Evolutionary conservation across 1,140 invertebrate genomes (phyloP), one percentile per base, ranked within the genome.

Genomic region (Eurytemora carolleeae): DNA sequence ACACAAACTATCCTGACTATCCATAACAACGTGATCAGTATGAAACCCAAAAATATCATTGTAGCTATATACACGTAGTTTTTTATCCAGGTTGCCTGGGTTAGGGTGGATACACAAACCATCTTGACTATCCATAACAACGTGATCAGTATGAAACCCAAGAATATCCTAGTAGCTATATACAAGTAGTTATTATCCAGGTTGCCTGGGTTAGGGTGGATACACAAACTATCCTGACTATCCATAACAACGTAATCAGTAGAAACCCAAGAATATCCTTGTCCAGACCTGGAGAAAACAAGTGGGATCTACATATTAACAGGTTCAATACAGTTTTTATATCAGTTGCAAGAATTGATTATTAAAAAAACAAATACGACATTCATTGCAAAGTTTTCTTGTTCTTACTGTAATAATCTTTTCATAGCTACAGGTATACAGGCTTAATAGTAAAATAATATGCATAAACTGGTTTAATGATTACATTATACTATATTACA

Each of bases 91-190:
- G 71, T 75, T 18, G 76, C 76, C n/a, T 74, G 74, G 70, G 67
- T 76, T 20, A 65, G 73, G 53, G 71, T 76, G 20, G 76, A 77
- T 61, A 76, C 75, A 22, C 74, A 76, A 64, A 70, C 76, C 16
- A 74, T 73, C 63, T 65, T 74, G 3, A 71, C 73, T 3, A 71
- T 75, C 52, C 71, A 72, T 58, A 65, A 69, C 53, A 66, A 71
- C 25, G 70, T 75, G n/a, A 71, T 72, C 53, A 72, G 71, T 3
- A 64, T 70, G 26, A 73, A 75, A 65, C 70, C 62, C 56, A 25
- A 57, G 44, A 52, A 63, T 44, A 23, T 31, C 17, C 22, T 24
- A 15, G 25, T 63, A 18, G 19, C 61, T 19, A 31, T 24, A 61
- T 60, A 25, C 3, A 24, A 24, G 25, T 59, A 55, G 22, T 18